These are phyloP conservation scores for Polia nebulosa DNA, from an alignment of 2,888 invertebrate species.

Conservation along the genomic window DNA sequence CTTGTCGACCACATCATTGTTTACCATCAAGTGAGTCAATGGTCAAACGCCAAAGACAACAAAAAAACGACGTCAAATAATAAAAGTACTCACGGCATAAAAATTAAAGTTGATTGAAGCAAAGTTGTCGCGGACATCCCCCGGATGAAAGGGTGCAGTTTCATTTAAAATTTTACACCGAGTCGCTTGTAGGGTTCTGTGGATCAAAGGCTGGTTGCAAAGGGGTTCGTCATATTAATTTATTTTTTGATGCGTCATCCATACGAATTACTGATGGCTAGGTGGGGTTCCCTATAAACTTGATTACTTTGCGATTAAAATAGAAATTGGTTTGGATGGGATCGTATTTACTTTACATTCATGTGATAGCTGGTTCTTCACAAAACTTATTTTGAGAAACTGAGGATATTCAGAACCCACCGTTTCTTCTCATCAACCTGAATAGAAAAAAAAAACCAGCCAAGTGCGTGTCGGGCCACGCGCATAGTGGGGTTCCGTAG, in stretches of 20 bases:
- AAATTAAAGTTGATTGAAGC: conserved; percentile 25
- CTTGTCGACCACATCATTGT: too few species aligned
- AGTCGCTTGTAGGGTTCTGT: background rate
- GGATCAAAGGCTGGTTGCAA: too few species aligned
- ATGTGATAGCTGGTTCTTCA: background rate
- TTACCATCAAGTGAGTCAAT: too few species aligned
- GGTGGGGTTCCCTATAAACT: background rate
- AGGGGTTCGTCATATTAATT: conserved; percentile 2
- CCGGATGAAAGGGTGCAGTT: conserved; percentile 12
- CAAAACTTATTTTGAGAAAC: background rate
- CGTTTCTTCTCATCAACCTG: too few species aligned
- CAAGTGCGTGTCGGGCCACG: too few species aligned
- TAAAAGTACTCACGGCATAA: conserved; percentile 6
- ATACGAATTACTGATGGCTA: background rate
- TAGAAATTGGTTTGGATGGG: background rate
- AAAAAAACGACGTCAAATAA: background rate
- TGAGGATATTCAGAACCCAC: background rate
- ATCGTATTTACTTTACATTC: background rate
- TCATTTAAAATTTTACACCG: conserved; percentile 15
- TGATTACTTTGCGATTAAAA: background rate
- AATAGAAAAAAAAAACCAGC: too few species aligned
- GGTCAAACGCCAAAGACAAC: too few species aligned
- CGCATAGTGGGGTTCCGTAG: too few species aligned
- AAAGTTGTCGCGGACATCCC: conserved; percentile 14
- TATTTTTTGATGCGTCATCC: background rate